Evolutionary conservation across 37 sponge, comb jelly and placozoan genomes (phyloP).

Genomic region (Tethya wilhelma): DNA sequence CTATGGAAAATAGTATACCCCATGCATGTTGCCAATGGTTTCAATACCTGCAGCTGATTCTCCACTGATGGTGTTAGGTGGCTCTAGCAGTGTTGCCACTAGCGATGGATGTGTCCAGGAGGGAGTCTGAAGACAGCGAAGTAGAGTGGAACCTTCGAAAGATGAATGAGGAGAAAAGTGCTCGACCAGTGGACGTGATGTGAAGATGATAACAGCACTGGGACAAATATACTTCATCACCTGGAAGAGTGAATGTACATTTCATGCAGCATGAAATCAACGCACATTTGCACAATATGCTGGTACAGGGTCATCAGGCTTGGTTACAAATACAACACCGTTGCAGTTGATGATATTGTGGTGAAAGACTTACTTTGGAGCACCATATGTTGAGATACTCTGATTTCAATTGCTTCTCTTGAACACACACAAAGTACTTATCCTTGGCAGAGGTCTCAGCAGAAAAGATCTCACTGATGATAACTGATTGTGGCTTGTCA

Average conservation of each 20-base stretch:
- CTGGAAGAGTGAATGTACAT: conserved; percentile 11
- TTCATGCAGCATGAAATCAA: not conserved
- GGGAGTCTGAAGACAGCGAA: conserved; percentile 30
- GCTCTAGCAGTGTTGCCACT: conserved; percentile 21
- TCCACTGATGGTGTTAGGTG: conserved; percentile 61
- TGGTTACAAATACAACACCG: not conserved
- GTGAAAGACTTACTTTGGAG: conserved; percentile 3
- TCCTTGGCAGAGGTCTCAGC: not conserved
- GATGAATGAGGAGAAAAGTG: conserved; percentile 27
- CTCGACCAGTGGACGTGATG: conserved; percentile 18
- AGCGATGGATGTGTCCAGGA: conserved; percentile 43
- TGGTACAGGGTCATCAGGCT: not conserved
- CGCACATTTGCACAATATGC: not conserved
- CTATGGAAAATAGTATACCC: not conserved
- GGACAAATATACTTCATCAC: conserved; percentile 28
- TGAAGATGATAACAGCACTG: conserved; percentile 26
- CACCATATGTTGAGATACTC: conserved; percentile 43
- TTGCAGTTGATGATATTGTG: not conserved
- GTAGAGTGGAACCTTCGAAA: not conserved
- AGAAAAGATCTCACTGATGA: conserved; percentile 23
- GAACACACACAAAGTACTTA: conserved; percentile 14
- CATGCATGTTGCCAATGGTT: not conserved
- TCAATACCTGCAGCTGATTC: conserved; percentile 63
- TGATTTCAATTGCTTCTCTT: conserved; percentile 22
- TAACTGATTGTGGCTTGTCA: not conserved